Conservation (phyloP, 2,113 vertebrate genomes). For the Phaethornis superciliosus region DNA sequence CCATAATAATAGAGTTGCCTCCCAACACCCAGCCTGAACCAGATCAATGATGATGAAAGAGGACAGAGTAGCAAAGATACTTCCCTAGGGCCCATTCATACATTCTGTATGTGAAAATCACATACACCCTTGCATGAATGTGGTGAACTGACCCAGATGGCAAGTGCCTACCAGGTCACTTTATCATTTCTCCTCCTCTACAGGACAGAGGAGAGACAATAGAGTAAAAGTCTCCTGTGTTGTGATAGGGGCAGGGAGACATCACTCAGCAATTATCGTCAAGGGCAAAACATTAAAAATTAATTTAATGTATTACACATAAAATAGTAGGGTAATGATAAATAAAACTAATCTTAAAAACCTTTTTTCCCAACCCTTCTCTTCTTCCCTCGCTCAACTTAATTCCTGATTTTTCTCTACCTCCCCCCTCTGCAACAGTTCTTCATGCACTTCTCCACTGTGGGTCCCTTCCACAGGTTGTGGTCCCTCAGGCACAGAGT, state of each 20-base stretch:
- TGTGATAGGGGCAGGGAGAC: not conserved
- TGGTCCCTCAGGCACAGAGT: not conserved
- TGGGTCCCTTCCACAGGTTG: not conserved
- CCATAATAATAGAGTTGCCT: not conserved
- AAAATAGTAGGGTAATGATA: not conserved
- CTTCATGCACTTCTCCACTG: not conserved
- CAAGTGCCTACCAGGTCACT: not conserved
- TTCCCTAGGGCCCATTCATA: not conserved
- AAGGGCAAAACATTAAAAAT: not conserved
- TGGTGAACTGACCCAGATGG: not conserved
- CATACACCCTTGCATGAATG: not conserved
- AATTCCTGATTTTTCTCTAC: not conserved
- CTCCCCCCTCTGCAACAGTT: rapidly evolving
- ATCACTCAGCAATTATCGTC: not conserved
- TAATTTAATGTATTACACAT: not conserved
- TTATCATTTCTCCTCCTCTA: not conserved
- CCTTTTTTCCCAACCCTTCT: no score
- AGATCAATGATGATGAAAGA: not conserved
- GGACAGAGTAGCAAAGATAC: not conserved
- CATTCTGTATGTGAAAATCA: not conserved
- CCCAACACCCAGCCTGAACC: not conserved
- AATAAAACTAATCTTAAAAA: not conserved
- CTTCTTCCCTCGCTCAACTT: not conserved
- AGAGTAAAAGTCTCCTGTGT: not conserved
- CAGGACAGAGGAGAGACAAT: not conserved